Evolutionary conservation across 2,888 invertebrate species (phyloP), one percentile per base, ranked within the genome.

Genomic region (Stegophylla sp.): DNA sequence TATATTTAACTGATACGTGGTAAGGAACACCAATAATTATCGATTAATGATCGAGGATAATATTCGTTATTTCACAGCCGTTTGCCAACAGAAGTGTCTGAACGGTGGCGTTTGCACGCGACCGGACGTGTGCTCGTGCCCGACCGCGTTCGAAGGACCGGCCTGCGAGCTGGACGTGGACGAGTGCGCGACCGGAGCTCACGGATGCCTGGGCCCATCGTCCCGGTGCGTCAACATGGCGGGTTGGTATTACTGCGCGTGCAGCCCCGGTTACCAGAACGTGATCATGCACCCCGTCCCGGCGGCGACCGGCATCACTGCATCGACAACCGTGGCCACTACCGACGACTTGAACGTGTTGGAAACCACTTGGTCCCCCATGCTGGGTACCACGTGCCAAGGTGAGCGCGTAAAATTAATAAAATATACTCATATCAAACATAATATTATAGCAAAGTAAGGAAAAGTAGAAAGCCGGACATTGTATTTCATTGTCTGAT

Each of bases 231-330:
- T 94, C 87, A 95, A 95, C 88, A 93, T 93, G 89, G 94, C 94
- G 63, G 95, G 95, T 84, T 94, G 94, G 91, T 94, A 94, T 88
- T 93, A 94, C 87, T 96, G 96, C 87, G 91, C 93, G 84, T 95
- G 95, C 87, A 91, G 91, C 84, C 89, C 90, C 82, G 95, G 95
- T 5, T 95, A 92, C 88, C 82, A 83, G 63, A 83, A 82, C 73
- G 75, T 82, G 12, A 82, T 84, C 61, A 48, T 79, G 71, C 71
- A 71, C 13, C 79, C 71, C 3, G 15, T 45, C 5, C 2, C 51
- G 9, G 1, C 48, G 20, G 56, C 43, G 20, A 23, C 26, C 41
- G 43, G 15, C 34, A 48, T 17, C 41, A 15, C 56, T 12, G 41
- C 64, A n/a, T n/a, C n/a, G 12, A n/a, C 61, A 3, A 5, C 61